Evolutionary conservation across 2,113 vertebrate genomes (phyloP).

Genomic region (Leiothrix lutea): DNA sequence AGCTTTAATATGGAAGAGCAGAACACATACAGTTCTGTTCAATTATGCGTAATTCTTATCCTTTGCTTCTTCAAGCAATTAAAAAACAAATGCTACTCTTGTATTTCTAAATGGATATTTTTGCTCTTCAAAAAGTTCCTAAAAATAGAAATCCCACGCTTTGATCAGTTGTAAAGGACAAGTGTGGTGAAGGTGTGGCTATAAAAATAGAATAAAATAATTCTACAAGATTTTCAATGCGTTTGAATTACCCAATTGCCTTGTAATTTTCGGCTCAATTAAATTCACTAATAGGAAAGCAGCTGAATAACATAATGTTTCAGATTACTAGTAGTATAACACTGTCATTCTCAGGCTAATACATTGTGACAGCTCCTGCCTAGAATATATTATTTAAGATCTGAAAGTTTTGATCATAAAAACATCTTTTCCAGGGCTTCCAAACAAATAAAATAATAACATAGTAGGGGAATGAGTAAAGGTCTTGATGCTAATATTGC

Average conservation of each 20-base stretch:
- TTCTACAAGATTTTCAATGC: not conserved
- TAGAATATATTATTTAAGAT: not conserved
- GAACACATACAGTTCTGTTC: not conserved
- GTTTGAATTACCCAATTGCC: not conserved
- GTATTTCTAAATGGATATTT: not conserved
- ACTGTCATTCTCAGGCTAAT: not conserved
- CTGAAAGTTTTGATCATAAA: conserved; percentile 1
- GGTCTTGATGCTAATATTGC: conserved; percentile 29
- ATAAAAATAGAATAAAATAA: not conserved
- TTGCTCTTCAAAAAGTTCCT: not conserved
- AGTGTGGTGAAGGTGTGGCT: not conserved
- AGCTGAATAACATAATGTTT: not conserved
- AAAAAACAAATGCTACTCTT: not conserved
- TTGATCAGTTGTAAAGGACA: not conserved
- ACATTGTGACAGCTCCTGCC: not conserved
- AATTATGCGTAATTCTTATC: not conserved
- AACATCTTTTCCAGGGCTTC: not conserved
- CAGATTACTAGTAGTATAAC: not conserved
- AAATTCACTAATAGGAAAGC: conserved; percentile 1
- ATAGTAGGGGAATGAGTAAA: not conserved
- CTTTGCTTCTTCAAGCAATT: not conserved
- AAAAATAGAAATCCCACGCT: not conserved
- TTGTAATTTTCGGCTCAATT: not conserved
- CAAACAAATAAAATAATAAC: conserved; percentile 29
- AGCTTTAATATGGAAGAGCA: not conserved